Evolutionary conservation across 2,888 invertebrate genomes (phyloP), one percentile per base, ranked within the genome.

Genomic region (Amaurobius ferox): DNA sequence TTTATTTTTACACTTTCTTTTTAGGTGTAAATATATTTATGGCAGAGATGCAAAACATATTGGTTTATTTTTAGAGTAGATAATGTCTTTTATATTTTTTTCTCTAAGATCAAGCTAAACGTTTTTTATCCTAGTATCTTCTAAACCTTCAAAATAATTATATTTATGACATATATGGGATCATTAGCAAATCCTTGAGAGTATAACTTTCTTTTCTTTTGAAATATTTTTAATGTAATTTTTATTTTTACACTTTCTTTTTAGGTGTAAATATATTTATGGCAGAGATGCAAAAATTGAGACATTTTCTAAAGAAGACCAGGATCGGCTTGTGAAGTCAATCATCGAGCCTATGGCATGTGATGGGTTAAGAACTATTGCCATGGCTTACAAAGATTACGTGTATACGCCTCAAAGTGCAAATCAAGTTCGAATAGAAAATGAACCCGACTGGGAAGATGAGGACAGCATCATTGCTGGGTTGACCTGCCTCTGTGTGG

Each of bases 301-400:
- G 91, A 96, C 95, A 92, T 98, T 99, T 93, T 95, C 96, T 13
- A 93, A 95, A 88, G 96, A 96, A 90, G 97, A 98, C 95, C 97
- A 97, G 91, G 97, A 98, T 87, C 93, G 96, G 74, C 93, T 98
- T 86, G 95, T 98, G 89, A 94, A 95, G 89, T 96, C 97, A 91
- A 97, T 99, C 79, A 98, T 99, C 90, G 98, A 99, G 91, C 98
- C 98, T 66, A 98, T 99, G 98, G 98, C 98, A 79, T 96, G 96
- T 91, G 97, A 98, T 92, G 98, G 98, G 23, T 94, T 99, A 68
- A 93, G 98, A 90, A 99, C 98, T 89, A 98, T 99, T 91, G 97
- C 97, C 89, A 94, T 98, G 86, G 98, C 98, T 26, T 98, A 95
- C 93, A 94, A 97, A 90, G 98, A 98, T 93, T 98, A 97, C 92